These are phyloP conservation scores for Leptoclinus maculatus DNA, from an alignment of 2,797 vertebrate genomes.

Conservation along the genomic window DNA sequence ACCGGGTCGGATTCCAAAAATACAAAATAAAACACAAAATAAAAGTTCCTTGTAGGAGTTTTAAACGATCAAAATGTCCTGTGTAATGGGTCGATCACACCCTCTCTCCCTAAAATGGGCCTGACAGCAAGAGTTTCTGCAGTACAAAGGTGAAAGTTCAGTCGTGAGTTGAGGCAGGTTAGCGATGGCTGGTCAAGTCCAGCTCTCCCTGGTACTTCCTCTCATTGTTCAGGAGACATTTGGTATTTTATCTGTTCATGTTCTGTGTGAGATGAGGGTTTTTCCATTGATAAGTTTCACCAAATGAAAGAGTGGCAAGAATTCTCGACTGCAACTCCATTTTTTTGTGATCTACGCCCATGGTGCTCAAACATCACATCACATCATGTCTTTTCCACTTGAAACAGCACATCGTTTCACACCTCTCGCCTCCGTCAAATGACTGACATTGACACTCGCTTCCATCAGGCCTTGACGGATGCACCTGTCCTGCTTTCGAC, in stretches of 20 bases:
- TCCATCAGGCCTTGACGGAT: slow-evolving; percentile 35
- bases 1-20: neutral
- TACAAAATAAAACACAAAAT: no score
- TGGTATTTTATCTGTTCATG: neutral
- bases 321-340: slow-evolving; percentile 4
- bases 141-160: neutral
- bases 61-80: slow-evolving; percentile 1
- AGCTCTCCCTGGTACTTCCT: neutral
- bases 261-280: neutral
- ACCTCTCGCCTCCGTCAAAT: slow-evolving; percentile 18
- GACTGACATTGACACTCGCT: slow-evolving; percentile 30
- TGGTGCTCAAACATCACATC: slow-evolving; percentile 30
- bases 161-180: neutral
- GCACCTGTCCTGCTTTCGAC: slow-evolving; percentile 32
- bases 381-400: slow-evolving; percentile 57
- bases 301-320: neutral
- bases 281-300: slow-evolving; percentile 10
- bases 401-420: slow-evolving; percentile 59
- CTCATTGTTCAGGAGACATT: neutral
- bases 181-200: neutral
- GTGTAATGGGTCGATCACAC: neutral
- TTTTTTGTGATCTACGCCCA: slow-evolving; percentile 30
- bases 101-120: neutral
- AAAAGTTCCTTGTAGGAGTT: no score
- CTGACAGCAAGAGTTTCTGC: neutral